A percentile compares a stretch with the other conserved stretches of the same genome.
phyloP scores from a whole-genome alignment of 2,888 invertebrate genomes.

The Fragum sueziense region DNA sequence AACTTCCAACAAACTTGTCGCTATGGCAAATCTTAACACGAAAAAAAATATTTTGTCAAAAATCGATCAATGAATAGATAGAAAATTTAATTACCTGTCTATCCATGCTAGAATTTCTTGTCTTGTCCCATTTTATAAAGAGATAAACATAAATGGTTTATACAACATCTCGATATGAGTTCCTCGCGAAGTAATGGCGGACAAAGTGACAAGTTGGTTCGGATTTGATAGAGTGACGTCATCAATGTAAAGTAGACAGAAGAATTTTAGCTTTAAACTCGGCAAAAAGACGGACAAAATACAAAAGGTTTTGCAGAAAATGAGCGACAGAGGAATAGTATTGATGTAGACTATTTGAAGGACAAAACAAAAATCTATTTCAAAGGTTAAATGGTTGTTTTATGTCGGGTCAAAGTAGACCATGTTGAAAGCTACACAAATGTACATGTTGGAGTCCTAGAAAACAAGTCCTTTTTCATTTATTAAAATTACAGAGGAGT shows the following conservation, averaged over 20 bases:
- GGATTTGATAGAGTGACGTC: conserved; percentile 56
- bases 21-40: conserved; percentile 7
- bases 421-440: too few species aligned
- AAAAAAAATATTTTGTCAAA: not conserved
- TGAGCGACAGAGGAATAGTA: too few species aligned
- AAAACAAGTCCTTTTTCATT: too few species aligned
- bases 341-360: too few species aligned
- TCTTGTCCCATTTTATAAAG: conserved; percentile 10
- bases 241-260: conserved; percentile 41
- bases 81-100: conserved; percentile 51
- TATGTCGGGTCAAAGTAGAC: too few species aligned
- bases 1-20: conserved; percentile 38
- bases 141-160: conserved; percentile 17
- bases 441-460: too few species aligned
- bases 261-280: conserved; percentile 8
- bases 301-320: too few species aligned
- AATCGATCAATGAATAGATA: conserved; percentile 18
- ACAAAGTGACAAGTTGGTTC: conserved; percentile 59
- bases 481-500: too few species aligned
- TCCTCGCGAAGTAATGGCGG: conserved; percentile 62
- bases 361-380: not conserved
- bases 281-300: conserved; percentile 6
- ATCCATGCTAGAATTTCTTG: conserved; percentile 38
- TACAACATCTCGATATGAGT: conserved; percentile 53
- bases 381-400: too few species aligned